Conservation (phyloP, 2,113 vertebrate genomes). For the Eupsittula cactorum region DNA sequence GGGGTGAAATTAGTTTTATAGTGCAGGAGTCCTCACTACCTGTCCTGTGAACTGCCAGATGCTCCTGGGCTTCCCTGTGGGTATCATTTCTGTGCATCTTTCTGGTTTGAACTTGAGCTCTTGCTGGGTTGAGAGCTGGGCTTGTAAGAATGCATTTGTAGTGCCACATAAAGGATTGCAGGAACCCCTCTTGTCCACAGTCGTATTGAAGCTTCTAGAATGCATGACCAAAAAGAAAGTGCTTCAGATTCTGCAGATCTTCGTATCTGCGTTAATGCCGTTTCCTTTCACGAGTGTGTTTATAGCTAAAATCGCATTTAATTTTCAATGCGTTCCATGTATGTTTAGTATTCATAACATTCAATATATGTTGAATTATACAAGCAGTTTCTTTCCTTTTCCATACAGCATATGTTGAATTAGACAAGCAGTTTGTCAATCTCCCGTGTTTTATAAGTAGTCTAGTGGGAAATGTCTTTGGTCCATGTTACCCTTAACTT, state of each 20-base stretch:
- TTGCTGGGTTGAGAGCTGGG: neutral
- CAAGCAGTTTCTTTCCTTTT: neutral
- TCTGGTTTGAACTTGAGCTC: neutral
- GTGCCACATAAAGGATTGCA: neutral
- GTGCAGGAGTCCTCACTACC: neutral
- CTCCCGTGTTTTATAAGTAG: neutral
- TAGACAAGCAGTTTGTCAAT: neutral
- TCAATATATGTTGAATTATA: neutral
- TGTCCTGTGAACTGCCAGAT: neutral
- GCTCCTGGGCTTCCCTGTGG: neutral
- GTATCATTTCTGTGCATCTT: neutral
- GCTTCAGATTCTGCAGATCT: neutral
- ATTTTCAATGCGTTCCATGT: neutral
- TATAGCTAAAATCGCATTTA: neutral
- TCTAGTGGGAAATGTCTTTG: neutral
- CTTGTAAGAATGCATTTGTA: neutral
- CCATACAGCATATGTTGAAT: neutral
- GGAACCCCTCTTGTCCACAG: neutral
- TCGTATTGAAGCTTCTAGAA: neutral
- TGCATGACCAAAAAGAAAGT: neutral
- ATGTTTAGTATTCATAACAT: neutral
- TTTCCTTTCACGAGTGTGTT: neutral
- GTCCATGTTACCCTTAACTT: neutral
- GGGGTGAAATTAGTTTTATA: neutral
- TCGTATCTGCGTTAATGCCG: neutral